Evolutionary conservation across 1,140 invertebrate genomes (phyloP), one percentile per base, ranked within the genome.

Genomic region (Papilio polytes): DNA sequence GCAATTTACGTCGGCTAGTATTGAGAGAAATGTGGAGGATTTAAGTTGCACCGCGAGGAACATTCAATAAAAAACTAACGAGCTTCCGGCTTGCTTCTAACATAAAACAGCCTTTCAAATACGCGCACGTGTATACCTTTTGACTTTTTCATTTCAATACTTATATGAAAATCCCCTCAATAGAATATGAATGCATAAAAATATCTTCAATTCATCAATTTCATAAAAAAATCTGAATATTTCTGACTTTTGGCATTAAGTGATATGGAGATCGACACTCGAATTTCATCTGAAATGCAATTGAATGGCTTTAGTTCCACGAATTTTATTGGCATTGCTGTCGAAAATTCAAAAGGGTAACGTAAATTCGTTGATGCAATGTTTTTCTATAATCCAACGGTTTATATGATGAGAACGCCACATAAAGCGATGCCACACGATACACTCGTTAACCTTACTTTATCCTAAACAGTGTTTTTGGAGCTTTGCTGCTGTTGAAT

Each of bases 121-220:
- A 26, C 3, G 63, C 63, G 26, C 63, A 13, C 26, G 22, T 70
- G 22, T 31, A 3, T 31, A 70, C 63, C 22, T 70, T 70, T 31
- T 31, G 63, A 70, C 26, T 66, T 66, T 66, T 26, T 66, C 63
- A 66, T 66, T 66, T 66, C 63, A 66, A 66, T 66, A 66, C 63
- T 70, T 70, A 70, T 70, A 70, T 70, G 26, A 7, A 70, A 70
- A 70, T 70, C 26, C 63, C 13, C 63, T 70, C 12, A 70, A 70
- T 15, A 70, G 26, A 31, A 31, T 7, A 31, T 15, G 26, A 70
- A 36, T 70, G 63, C 31, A 70, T 70, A 70, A 70, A 66, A 31
- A 36, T 15, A 20, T 26, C 12, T 31, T 31, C 26, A 31, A 70
- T 70, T 70, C 63, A 70, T 70, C 63, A 70, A 70, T 31, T 70